Conservation (phyloP, 2,888 invertebrate species). For the Barypeithes pellucidus region DNA sequence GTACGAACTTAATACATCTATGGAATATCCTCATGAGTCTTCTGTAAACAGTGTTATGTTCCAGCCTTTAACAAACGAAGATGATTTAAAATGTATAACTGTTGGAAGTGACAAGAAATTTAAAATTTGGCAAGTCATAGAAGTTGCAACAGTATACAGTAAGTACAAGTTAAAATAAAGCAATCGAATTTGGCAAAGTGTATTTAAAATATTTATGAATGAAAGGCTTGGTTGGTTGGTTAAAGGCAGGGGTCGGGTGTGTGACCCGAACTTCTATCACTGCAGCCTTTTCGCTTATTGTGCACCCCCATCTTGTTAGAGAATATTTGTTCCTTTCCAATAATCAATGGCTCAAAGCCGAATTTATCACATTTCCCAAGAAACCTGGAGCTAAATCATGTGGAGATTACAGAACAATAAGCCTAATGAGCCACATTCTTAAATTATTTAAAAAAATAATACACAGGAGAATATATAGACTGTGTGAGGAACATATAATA, state of each 20-base stretch:
- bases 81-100: conserved; percentile 75
- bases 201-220: too few relatives aligned
- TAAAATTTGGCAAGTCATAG: conserved; percentile 80
- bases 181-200: not conserved
- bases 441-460: not conserved
- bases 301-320: too few relatives aligned
- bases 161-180: conserved; percentile 58
- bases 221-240: too few relatives aligned
- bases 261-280: too few relatives aligned
- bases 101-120: conserved; percentile 80
- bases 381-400: conserved; percentile 57
- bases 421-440: too few relatives aligned
- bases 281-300: too few relatives aligned
- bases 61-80: conserved; percentile 71
- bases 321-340: too few relatives aligned
- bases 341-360: too few relatives aligned
- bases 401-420: too few relatives aligned
- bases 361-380: not conserved
- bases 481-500: too few relatives aligned
- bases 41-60: conserved; percentile 76
- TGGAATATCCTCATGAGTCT: conserved; percentile 82
- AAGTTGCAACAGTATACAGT: conserved; percentile 74
- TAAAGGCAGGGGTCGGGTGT: too few relatives aligned
- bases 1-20: conserved; percentile 80
- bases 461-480: not conserved